A percentile compares a stretch with the other conserved stretches of the same genome.
Evolutionary conservation across 2,797 vertebrate species (phyloP).

Genomic region (Poecilia gillii): DNA sequence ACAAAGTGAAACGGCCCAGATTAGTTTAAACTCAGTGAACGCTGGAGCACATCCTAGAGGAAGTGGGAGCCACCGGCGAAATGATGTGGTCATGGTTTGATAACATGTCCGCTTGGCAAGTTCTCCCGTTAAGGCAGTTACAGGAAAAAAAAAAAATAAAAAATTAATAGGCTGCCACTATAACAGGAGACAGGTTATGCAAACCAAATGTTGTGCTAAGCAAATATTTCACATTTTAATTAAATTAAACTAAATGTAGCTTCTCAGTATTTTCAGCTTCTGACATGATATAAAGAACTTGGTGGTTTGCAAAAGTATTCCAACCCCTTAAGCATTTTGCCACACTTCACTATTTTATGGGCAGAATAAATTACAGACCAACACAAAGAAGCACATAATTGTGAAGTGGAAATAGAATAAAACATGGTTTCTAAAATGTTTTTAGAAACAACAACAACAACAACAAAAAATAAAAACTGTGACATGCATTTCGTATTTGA

Average conservation of each 20-base stretch:
- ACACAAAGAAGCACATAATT: not conserved
- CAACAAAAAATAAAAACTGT: not conserved
- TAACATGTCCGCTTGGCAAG: conserved; percentile 73
- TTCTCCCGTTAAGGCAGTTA: conserved; percentile 4
- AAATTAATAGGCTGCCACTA: not conserved
- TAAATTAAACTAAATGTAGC: not conserved
- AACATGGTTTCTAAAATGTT: not conserved
- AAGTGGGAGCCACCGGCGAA: conserved; percentile 70
- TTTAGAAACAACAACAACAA: not conserved
- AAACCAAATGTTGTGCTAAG: not conserved
- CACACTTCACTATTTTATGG: not conserved
- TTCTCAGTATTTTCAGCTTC: not conserved
- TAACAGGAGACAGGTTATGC: not conserved
- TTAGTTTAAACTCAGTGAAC: conserved; percentile 45
- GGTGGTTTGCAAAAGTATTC: not conserved
- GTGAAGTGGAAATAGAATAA: not conserved
- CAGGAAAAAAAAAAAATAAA: not conserved
- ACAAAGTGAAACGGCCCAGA: conserved; percentile 59
- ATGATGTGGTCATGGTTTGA: conserved; percentile 83
- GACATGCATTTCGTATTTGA: not conserved
- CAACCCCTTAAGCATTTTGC: no score
- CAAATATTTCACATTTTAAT: not conserved
- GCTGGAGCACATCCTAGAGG: conserved; percentile 79
- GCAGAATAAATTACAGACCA: not conserved
- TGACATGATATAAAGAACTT: not conserved